These are phyloP conservation scores for Antedon bifida DNA, from an alignment of 35 echinoderm and acorn worm genomes.

Conservation along the genomic window DNA sequence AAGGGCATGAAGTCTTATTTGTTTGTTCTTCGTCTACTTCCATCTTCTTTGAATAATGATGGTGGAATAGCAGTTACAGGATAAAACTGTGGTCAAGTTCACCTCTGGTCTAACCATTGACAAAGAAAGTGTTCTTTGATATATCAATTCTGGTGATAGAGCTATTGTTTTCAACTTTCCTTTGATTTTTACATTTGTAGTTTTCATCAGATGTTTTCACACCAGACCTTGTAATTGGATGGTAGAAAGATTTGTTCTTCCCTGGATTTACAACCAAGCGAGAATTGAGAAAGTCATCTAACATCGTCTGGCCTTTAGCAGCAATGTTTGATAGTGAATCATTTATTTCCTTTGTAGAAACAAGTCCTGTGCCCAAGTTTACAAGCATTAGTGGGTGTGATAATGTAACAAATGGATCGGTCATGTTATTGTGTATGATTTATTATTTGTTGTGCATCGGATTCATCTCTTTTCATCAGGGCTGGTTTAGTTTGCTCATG, in stretches of 20 bases:
- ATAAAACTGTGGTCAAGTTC: slow-evolving; percentile 8
- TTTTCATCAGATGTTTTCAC: slow-evolving; percentile 5
- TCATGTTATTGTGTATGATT: slow-evolving; percentile 6
- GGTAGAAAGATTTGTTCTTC: neutral
- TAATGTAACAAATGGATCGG: neutral
- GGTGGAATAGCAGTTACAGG: slow-evolving; percentile 10
- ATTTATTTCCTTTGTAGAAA: neutral
- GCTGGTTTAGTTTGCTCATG: slow-evolving; percentile 11
- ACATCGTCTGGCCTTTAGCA: neutral
- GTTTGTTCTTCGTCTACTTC: slow-evolving; percentile 8
- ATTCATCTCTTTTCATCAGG: slow-evolving; percentile 4
- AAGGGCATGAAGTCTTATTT: slow-evolving; percentile 16
- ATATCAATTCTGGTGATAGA: neutral
- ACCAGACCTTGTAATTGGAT: slow-evolving; percentile 4
- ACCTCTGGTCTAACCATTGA: slow-evolving; percentile 7
- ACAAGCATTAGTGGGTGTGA: neutral
- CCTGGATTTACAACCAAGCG: neutral
- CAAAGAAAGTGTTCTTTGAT: neutral
- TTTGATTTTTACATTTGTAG: neutral
- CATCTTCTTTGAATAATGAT: slow-evolving; percentile 16
- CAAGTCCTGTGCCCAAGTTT: neutral
- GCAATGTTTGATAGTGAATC: neutral
- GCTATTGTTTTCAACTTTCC: neutral
- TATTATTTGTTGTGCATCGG: neutral
- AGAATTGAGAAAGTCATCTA: neutral